Evolutionary conservation across 2,888 invertebrate species (phyloP).

Genomic region (Drosophila dives): DNA sequence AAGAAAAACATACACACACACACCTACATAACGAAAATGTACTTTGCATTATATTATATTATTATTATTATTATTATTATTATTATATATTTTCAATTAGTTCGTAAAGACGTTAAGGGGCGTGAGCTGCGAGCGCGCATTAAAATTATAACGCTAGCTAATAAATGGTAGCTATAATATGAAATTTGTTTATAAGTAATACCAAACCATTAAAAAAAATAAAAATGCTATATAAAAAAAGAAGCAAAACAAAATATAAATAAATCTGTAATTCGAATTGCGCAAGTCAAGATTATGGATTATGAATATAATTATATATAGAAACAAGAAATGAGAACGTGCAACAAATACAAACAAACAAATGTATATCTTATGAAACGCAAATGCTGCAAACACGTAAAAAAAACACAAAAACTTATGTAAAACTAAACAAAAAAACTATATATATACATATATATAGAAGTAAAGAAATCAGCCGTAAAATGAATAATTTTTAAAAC

Average conservation of each 20-base stretch:
- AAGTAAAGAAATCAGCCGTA: conserved; percentile 34
- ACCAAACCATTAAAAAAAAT: conserved; percentile 67
- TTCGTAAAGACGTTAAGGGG: conserved; percentile 57
- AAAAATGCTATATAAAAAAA: conserved; percentile 26
- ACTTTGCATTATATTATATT: conserved; percentile 49
- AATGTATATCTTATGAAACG: conserved; percentile 69
- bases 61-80: conserved; percentile 23
- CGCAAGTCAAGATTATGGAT: conserved; percentile 56
- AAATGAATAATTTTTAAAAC: conserved; percentile 37
- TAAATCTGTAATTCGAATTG: conserved; percentile 46
- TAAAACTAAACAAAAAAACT: conserved; percentile 52
- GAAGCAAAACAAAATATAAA: conserved; percentile 11
- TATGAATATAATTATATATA: conserved; percentile 3
- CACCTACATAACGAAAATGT: conserved; percentile 40
- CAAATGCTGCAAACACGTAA: conserved; percentile 42
- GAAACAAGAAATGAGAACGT: conserved; percentile 33
- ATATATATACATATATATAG: conserved; percentile 9
- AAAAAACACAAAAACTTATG: conserved; percentile 29
- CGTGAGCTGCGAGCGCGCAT: conserved; percentile 58
- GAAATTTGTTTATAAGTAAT: conserved; percentile 79
- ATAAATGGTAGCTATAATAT: conserved; percentile 79
- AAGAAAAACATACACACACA: conserved; percentile 2
- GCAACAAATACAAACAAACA: conserved; percentile 24
- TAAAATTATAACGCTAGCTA: conserved; percentile 76
- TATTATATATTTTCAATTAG: conserved; percentile 51